These are phyloP conservation scores for Sclerurus mexicanus DNA, from an alignment of 2,113 vertebrate species.

Conservation along the genomic window DNA sequence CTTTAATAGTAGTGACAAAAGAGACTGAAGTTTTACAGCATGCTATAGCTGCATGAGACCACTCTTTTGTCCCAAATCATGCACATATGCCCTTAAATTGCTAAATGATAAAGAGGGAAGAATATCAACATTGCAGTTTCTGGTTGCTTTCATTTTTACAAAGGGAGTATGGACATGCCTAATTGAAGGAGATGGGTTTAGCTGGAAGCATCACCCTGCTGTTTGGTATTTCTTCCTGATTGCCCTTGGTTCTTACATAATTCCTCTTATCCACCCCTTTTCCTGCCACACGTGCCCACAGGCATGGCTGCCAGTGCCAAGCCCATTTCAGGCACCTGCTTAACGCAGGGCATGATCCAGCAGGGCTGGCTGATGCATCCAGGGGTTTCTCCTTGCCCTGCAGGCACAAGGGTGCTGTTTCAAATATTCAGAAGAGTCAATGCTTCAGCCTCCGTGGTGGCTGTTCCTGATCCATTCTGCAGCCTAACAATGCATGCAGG, in stretches of 20 bases:
- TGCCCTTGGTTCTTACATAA: background rate
- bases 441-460: background rate
- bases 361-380: background rate
- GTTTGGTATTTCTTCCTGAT: background rate
- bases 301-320: background rate
- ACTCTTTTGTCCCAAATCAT: background rate
- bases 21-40: background rate
- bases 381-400: background rate
- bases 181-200: background rate
- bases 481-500: background rate
- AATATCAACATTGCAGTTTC: background rate
- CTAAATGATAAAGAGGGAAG: background rate
- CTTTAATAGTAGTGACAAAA: background rate
- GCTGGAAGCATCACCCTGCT: background rate
- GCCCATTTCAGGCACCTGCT: background rate
- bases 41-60: background rate
- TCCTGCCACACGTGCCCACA: background rate
- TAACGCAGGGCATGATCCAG: background rate
- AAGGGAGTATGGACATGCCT: background rate
- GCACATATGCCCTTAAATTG: background rate
- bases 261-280: background rate
- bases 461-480: background rate
- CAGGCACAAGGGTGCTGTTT: background rate
- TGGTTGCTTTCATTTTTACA: background rate
- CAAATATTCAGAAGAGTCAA: accelerated